phyloP scores from a whole-genome alignment of 2,113 vertebrate genomes.

The Solenodon paradoxus region DNA sequence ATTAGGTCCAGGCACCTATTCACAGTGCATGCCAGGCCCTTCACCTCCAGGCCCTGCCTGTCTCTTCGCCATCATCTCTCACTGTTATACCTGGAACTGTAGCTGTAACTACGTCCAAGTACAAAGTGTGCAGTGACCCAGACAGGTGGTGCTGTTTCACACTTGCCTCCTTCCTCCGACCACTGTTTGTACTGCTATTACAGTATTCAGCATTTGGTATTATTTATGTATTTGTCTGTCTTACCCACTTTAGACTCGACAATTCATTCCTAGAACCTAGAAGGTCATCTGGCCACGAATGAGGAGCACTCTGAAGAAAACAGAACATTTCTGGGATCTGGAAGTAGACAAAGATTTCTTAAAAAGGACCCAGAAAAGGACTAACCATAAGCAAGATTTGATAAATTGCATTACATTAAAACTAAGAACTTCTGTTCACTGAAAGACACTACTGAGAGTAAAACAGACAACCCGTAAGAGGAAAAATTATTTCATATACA shows the following conservation, averaged over 20 bases:
- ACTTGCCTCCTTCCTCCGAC: neutral
- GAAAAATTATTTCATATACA: neutral
- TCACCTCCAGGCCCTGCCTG: neutral
- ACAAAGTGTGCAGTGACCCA: neutral
- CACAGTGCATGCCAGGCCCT: neutral
- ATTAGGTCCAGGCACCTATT: too few relatives aligned
- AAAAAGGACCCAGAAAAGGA: neutral
- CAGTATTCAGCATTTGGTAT: neutral
- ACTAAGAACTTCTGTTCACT: slow-evolving; percentile 32
- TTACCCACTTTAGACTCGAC: neutral
- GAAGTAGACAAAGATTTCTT: slow-evolving; percentile 3
- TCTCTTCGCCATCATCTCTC: neutral
- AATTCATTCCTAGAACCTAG: neutral
- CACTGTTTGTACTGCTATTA: neutral
- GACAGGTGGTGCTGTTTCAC: neutral
- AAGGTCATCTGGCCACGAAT: neutral
- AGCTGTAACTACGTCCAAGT: neutral
- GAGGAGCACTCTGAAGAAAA: slow-evolving; percentile 6
- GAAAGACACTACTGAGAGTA: neutral
- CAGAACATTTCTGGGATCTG: neutral
- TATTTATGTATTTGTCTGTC: neutral
- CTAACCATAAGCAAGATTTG: neutral
- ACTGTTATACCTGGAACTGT: neutral
- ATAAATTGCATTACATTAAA: neutral
- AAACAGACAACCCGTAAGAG: neutral